Evolutionary conservation across 2,113 vertebrate species (phyloP), one percentile per base, ranked within the genome.

Genomic region (Drymodes brunneopygia): DNA sequence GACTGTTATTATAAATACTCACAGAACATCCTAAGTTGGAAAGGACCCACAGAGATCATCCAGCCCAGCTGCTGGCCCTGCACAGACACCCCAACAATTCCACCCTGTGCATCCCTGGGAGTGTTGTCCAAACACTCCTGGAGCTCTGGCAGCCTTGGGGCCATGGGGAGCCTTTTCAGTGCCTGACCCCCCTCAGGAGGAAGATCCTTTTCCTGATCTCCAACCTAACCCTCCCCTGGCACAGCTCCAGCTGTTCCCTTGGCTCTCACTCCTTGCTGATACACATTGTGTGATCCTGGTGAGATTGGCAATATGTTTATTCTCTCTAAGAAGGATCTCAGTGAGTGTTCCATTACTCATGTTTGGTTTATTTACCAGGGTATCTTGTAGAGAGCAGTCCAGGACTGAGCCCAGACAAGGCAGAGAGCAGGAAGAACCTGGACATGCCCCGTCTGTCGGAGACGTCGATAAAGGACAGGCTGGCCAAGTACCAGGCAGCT

Each of bases 401-500:
- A 87, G 67, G 88, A 4, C 95, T 98, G 81, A 98, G 96, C 91
- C 81, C 58, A 0, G 98, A 98, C 16, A 98, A 97, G 81, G 92
- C 91, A 29, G 97, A 98, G 69, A 56, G 3, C 83, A 97, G 92
- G 94, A 97, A 53, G 65, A 97, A 93, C 66, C 83, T 98, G 80
- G 98, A 98, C 73, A 90, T 98, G 54, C 97, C 98, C 22, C 98
- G 97, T 45, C 95, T 99, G 3, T 97, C 98, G 2, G 99, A 99
- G 74, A 99, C 98, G 0, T 99, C 99, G 2, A 98, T 99, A 64
- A 98, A 98, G 92, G 99, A 99, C 91, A 97, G 99, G 88, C 98
- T 99, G 99, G 99, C 99, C 7, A 99, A 99, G 85, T 99, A 99
- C 85, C 98, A 99, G 96, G 99, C 99, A 25, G 99, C 99, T 58